Base-by-base conservation (phyloP, 2,113 vertebrate species). In the Percina caprodes region DNA sequence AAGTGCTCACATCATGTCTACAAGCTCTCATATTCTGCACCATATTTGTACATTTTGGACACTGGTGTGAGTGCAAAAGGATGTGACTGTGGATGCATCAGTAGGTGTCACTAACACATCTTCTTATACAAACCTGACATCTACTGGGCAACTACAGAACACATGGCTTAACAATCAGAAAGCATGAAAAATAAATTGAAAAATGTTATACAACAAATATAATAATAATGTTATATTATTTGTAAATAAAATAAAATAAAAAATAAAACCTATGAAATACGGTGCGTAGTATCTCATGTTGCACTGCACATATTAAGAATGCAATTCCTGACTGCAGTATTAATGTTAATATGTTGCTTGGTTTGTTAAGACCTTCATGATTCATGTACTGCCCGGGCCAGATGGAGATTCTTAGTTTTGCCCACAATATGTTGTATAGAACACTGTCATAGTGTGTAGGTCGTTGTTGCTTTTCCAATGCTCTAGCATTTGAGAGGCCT, bases 401-500 rank as follows among this genome's bases (percentile, higher is more conserved):
- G 8, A 46, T 26, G 35, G 15, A 49, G 23, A 74, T 59, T 52
- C 3, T 21, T 6, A 5, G 9, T 42, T 68, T 15, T 68, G 21
- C 33, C 11, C n/a, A 8, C 12, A 62, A 56, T 3, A 5, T 51
- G 12, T 61, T 59, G 19, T 45, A 61, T 48, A 65, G 69, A 63
- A 75, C 72, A 12, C 24, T 76, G 74, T 84, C 79, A 71, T 67
- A 73, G 51, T 71, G 75, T 71, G 49, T 83, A 58, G 42, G 71
- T 84, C 75, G 46, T 58, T 77, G 70, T 80, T 78, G 69, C 78
- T 55, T 83, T 81, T 83, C 62, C 72, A 33, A 48, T 68, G 72
- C 85, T 80, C 69, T 15, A 74, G 69, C 94, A 93, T 95, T 95
- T 93, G 92, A 96, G 94, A 95, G 94, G 95, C 94, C 94, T 94